phyloP scores from a whole-genome alignment of 2,113 vertebrate species.

The Eudorcas thomsonii region DNA sequence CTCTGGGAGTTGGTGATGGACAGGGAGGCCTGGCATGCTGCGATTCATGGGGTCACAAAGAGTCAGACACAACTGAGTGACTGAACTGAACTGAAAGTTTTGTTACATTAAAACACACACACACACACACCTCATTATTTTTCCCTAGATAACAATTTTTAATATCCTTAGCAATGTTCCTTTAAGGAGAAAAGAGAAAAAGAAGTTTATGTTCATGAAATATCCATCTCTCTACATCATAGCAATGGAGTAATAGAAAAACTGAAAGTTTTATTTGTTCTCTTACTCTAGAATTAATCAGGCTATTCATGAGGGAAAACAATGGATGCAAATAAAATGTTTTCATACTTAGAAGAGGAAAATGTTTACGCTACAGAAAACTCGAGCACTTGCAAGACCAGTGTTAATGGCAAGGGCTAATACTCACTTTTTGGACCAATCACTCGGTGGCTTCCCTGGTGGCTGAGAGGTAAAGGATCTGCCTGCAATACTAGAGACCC shows the following conservation, averaged over 20 bases:
- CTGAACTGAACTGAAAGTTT: not conserved
- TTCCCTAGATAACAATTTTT: not conserved
- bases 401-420: not conserved
- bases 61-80: no score
- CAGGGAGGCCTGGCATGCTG: no score
- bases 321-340: not conserved
- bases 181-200: not conserved
- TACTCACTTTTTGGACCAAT: not conserved
- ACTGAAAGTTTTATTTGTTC: not conserved
- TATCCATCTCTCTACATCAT: not conserved
- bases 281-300: not conserved
- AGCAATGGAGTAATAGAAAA: not conserved
- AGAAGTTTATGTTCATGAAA: not conserved
- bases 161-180: not conserved
- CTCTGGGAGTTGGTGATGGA: no score
- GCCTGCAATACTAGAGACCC: not conserved
- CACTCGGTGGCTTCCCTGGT: not conserved
- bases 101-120: not conserved
- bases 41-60: fast-evolving
- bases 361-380: not conserved
- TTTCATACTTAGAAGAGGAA: not conserved
- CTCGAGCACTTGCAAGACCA: not conserved
- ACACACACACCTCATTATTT: not conserved
- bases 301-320: not conserved
- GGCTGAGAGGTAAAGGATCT: not conserved